phyloP scores from a whole-genome alignment of 2,888 invertebrate genomes.

The Cepaea hortensis region DNA sequence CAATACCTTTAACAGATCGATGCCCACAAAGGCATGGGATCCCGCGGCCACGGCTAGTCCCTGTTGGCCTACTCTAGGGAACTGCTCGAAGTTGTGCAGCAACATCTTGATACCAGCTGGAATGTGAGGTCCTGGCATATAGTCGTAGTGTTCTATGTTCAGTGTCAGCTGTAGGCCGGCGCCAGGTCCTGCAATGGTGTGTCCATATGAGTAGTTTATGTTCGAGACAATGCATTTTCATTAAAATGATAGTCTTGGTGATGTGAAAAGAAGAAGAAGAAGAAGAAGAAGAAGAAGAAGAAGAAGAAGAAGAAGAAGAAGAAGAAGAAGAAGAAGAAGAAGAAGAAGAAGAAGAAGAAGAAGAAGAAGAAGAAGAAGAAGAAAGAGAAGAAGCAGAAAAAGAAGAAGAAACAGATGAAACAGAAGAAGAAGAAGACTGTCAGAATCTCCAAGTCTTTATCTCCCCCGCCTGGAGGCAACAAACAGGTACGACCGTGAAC shows the following conservation, averaged over 20 bases:
- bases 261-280: not conserved
- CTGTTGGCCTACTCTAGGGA: conserved; percentile 58
- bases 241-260: too few species aligned
- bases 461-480: too few species aligned
- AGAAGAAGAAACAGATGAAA: too few species aligned
- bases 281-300: not conserved
- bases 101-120: conserved; percentile 59
- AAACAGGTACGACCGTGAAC: too few species aligned
- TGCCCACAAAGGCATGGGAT: conserved; percentile 57
- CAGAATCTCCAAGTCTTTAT: too few species aligned
- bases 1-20: conserved; percentile 55
- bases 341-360: not conserved
- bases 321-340: not conserved
- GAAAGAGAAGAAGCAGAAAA: too few species aligned
- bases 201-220: too few species aligned
- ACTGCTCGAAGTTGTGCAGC: conserved; percentile 58
- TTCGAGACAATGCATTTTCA: too few species aligned
- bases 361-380: not conserved
- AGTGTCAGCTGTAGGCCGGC: conserved; percentile 57
- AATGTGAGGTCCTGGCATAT: conserved; percentile 60
- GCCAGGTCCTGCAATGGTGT: conserved; percentile 54
- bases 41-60: conserved; percentile 60
- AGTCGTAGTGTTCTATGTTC: conserved; percentile 64
- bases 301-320: not conserved
- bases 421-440: too few species aligned